Evolutionary conservation across 2,113 vertebrate species (phyloP).

Genomic region (Tychaedon coryphoeus): DNA sequence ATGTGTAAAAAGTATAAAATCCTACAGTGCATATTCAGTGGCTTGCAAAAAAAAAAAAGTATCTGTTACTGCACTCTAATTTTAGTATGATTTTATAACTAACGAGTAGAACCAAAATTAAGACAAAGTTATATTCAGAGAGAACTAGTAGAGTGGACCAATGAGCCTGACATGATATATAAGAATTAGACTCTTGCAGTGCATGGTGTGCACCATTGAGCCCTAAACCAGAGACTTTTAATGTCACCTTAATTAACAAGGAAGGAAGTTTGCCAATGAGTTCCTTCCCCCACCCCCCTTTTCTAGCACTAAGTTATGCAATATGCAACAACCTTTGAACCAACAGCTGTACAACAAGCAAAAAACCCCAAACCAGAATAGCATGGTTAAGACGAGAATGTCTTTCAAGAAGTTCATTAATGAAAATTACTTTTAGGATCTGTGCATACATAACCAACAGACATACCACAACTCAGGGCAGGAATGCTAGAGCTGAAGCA

Average conservation of each 20-base stretch:
- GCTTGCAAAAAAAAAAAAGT: background rate
- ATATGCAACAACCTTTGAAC: constrained; percentile 36
- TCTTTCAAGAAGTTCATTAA: constrained; percentile 21
- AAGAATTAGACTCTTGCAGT: background rate
- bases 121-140: background rate
- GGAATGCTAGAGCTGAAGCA: background rate
- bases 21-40: background rate
- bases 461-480: background rate
- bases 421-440: constrained; percentile 1
- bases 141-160: background rate
- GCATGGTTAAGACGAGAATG: background rate
- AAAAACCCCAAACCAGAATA: background rate
- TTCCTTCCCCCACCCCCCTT: background rate
- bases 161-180: background rate
- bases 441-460: background rate
- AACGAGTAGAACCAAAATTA: background rate
- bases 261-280: constrained; percentile 49
- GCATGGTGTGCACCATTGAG: background rate
- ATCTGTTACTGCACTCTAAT: background rate
- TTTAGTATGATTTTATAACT: background rate
- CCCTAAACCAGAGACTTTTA: background rate
- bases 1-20: constrained; percentile 9
- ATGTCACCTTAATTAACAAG: constrained; percentile 12
- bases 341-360: background rate
- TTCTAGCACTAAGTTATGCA: constrained; percentile 1